Conservation (phyloP, 2,888 invertebrate species). For the Diachrysia chrysitis region DNA sequence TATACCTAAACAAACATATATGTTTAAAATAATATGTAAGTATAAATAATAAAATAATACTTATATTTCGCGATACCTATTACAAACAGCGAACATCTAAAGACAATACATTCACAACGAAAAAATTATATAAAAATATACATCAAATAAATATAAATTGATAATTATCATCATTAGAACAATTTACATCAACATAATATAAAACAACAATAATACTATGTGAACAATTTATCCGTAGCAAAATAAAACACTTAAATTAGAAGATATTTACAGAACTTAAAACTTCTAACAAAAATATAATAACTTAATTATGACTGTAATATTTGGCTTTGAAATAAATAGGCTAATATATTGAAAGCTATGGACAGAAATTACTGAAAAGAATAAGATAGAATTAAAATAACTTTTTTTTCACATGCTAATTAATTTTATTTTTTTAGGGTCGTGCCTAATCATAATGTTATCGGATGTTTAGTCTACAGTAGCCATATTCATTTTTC, state of each 20-base stretch:
- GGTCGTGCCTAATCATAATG: constrained; percentile 30
- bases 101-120: constrained; percentile 80
- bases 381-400: constrained; percentile 21
- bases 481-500: constrained; percentile 62
- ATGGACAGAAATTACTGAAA: constrained; percentile 68
- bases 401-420: constrained; percentile 17
- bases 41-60: constrained; percentile 10
- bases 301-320: constrained; percentile 87
- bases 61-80: constrained; percentile 50
- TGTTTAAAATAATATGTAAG: background rate
- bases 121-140: constrained; percentile 80
- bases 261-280: constrained; percentile 87
- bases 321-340: constrained; percentile 89
- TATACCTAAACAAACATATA: constrained; percentile 44
- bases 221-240: constrained; percentile 80
- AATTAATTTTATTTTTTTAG: constrained; percentile 17
- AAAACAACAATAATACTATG: constrained; percentile 88
- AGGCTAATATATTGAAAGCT: constrained; percentile 87
- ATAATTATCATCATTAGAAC: constrained; percentile 76
- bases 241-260: constrained; percentile 83
- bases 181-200: constrained; percentile 82
- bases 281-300: constrained; percentile 82
- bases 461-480: constrained; percentile 44
- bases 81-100: constrained; percentile 73
- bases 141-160: constrained; percentile 85